A percentile compares a stretch with the other conserved stretches of the same genome.
phyloP scores from a whole-genome alignment of 92 coral and sea anemone genomes.

The Parazoanthus swiftii region DNA sequence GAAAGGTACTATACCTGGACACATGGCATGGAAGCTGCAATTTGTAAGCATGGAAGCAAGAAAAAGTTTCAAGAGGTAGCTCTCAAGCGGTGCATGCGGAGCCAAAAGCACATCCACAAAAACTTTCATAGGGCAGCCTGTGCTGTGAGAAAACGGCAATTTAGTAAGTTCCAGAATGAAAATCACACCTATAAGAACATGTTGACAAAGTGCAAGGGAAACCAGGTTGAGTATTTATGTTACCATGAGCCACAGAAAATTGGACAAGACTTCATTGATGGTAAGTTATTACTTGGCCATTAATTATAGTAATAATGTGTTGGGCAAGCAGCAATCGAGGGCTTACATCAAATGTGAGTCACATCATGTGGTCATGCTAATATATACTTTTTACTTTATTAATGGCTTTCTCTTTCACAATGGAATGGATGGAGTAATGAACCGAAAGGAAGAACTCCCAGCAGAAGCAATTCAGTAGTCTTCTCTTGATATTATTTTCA shows the following conservation, averaged over 20 bases:
- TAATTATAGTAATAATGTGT: not conserved
- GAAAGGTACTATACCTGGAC: constrained; percentile 71
- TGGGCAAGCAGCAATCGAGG: not conserved
- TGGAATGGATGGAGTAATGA: no score
- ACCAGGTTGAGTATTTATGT: constrained; percentile 51
- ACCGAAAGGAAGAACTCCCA: no score
- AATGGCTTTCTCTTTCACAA: no score
- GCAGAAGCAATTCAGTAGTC: no score
- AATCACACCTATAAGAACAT: constrained; percentile 51
- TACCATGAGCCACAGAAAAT: constrained; percentile 63
- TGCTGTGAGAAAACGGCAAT: constrained; percentile 56
- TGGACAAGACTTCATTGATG: constrained; percentile 78
- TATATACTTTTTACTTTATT: no score
- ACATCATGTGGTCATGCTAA: not conserved
- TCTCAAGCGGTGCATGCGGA: constrained; percentile 72
- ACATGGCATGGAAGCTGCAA: constrained; percentile 72
- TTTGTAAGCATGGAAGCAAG: constrained; percentile 61
- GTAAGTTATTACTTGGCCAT: constrained; percentile 27
- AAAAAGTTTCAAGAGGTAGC: constrained; percentile 70
- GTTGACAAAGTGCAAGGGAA: constrained; percentile 58
- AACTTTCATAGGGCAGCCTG: constrained; percentile 65
- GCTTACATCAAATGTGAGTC: not conserved
- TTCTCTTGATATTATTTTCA: no score
- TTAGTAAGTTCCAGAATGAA: constrained; percentile 62
- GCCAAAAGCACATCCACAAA: constrained; percentile 67